Evolutionary conservation across 2,888 invertebrate genomes (phyloP).

Genomic region (Melanargia galathea): DNA sequence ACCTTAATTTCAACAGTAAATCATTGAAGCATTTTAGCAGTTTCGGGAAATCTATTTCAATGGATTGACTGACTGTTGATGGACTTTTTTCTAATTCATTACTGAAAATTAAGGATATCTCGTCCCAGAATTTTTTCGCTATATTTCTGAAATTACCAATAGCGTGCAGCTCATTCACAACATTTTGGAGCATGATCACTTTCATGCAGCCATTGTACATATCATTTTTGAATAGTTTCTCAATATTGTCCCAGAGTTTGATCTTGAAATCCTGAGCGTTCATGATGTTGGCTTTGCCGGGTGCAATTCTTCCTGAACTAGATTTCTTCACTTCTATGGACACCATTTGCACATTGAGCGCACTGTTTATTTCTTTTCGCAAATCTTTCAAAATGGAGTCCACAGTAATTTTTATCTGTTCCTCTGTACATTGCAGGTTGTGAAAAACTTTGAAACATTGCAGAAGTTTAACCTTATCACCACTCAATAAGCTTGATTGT

Average conservation of each 20-base stretch:
- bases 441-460: slow-evolving; percentile 83
- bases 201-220: slow-evolving; percentile 88
- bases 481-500: slow-evolving; percentile 89
- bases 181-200: slow-evolving; percentile 81
- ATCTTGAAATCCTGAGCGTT: slow-evolving; percentile 79
- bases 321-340: slow-evolving; percentile 71
- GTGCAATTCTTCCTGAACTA: slow-evolving; percentile 67
- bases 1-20: slow-evolving; percentile 86
- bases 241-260: slow-evolving; percentile 93
- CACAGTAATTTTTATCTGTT: slow-evolving; percentile 78
- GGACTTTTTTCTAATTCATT: slow-evolving; percentile 80
- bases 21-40: slow-evolving; percentile 91
- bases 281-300: slow-evolving; percentile 80
- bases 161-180: slow-evolving; percentile 74
- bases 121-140: slow-evolving; percentile 83
- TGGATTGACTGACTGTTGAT: slow-evolving; percentile 87
- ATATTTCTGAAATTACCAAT: slow-evolving; percentile 77
- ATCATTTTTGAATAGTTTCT: slow-evolving; percentile 90
- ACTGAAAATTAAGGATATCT: slow-evolving; percentile 69
- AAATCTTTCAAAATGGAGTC: slow-evolving; percentile 78
- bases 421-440: slow-evolving; percentile 75
- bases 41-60: slow-evolving; percentile 94
- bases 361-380: slow-evolving; percentile 74
- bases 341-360: slow-evolving; percentile 78
- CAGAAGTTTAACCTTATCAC: slow-evolving; percentile 85